Evolutionary conservation across 1,140 invertebrate species (phyloP).

Genomic region (Drosophila paulistorum): DNA sequence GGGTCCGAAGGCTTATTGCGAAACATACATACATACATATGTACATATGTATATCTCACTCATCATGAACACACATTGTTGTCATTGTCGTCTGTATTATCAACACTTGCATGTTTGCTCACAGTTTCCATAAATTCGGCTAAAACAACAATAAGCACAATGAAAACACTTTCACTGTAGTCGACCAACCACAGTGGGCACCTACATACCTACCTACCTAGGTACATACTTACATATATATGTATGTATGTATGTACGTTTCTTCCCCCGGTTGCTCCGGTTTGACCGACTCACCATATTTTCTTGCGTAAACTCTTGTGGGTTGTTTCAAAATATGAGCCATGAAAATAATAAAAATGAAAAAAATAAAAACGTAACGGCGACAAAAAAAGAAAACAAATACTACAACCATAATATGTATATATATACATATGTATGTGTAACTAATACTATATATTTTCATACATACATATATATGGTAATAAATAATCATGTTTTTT

Average conservation of each 20-base stretch:
- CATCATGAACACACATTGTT: conserved; percentile 32
- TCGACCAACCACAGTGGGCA: conserved; percentile 29
- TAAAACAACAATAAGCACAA: conserved; percentile 21
- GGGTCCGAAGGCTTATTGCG: neutral
- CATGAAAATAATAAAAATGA: conserved; percentile 5
- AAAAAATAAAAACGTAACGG: conserved; percentile 39
- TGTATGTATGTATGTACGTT: too few relatives aligned
- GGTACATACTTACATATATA: too few relatives aligned
- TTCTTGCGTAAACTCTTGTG: conserved; percentile 71
- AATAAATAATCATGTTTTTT: conserved; percentile 31
- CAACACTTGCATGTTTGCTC: conserved; percentile 35
- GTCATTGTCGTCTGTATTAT: conserved; percentile 29
- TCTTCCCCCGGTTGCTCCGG: neutral
- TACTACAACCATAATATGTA: conserved; percentile 1
- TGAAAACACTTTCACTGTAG: conserved; percentile 68
- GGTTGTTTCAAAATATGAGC: conserved; percentile 34
- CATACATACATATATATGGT: neutral
- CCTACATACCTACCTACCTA: neutral
- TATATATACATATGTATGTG: neutral
- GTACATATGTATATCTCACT: neutral
- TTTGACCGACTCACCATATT: conserved; percentile 30
- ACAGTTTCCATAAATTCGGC: conserved; percentile 46
- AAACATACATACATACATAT: too few relatives aligned
- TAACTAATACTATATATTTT: too few relatives aligned
- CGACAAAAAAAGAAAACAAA: conserved; percentile 30